Conservation (phyloP, 2,797 vertebrate species). For the Gymnothorax javanicus region DNA sequence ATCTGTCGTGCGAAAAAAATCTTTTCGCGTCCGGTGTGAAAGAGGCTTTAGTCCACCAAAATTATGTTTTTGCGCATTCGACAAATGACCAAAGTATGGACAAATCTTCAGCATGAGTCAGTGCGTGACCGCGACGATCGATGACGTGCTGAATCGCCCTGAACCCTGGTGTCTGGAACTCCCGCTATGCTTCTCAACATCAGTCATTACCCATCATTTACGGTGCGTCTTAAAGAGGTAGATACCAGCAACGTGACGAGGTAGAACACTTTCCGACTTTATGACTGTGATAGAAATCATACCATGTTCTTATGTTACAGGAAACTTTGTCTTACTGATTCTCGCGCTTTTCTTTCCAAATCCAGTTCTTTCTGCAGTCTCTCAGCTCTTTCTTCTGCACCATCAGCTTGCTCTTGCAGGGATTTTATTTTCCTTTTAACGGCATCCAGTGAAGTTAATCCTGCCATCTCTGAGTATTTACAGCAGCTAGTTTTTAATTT, state of each 20-base stretch:
- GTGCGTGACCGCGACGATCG: not conserved
- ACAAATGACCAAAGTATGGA: not conserved
- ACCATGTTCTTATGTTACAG: conserved; percentile 68
- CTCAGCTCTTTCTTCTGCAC: conserved; percentile 82
- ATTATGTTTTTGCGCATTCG: not conserved
- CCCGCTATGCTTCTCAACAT: conserved; percentile 1
- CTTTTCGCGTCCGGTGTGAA: too few species aligned
- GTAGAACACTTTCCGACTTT: too few species aligned
- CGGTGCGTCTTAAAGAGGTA: conserved; percentile 26
- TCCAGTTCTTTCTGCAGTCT: conserved; percentile 84
- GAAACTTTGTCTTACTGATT: conserved; percentile 77
- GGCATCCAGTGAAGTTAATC: conserved; percentile 85
- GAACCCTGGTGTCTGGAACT: not conserved
- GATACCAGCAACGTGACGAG: not conserved
- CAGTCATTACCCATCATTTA: conserved; percentile 36
- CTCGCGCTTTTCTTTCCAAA: conserved; percentile 80
- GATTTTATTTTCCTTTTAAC: conserved; percentile 91
- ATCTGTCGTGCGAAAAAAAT: too few species aligned
- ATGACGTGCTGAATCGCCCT: not conserved
- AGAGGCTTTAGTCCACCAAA: not conserved
- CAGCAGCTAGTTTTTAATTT: not conserved
- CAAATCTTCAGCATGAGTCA: not conserved
- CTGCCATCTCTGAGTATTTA: conserved; percentile 71
- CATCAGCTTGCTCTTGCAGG: conserved; percentile 86
- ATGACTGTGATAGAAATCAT: not conserved